A percentile compares a stretch with the other conserved stretches of the same genome.
Evolutionary conservation across 2,888 invertebrate genomes (phyloP).

Genomic region (Zele albiditarsus): DNA sequence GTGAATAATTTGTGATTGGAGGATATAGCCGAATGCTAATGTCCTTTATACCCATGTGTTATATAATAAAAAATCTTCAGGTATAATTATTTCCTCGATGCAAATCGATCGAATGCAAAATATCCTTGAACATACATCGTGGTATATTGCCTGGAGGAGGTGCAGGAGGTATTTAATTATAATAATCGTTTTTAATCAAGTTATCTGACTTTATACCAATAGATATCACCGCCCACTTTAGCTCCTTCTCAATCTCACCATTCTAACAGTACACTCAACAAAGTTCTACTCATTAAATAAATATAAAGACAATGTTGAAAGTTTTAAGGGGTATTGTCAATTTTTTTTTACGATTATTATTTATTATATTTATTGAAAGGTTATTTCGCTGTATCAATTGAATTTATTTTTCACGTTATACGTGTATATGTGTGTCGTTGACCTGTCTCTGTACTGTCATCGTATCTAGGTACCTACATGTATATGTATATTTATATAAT

Average conservation of each 20-base stretch:
- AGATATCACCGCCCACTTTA: no score
- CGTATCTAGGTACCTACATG: conserved; percentile 23
- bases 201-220: not conserved
- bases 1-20: not conserved
- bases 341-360: not conserved
- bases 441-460: conserved; percentile 42
- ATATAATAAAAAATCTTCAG: conserved; percentile 38
- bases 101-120: conserved; percentile 58
- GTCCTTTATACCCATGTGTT: conserved; percentile 42
- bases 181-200: conserved; percentile 49
- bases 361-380: not conserved
- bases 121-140: conserved; percentile 57
- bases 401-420: not conserved
- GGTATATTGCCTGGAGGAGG: conserved; percentile 37
- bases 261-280: not conserved
- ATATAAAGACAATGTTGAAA: not conserved
- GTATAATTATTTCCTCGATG: conserved; percentile 63
- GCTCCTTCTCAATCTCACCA: not conserved
- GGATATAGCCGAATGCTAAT: conserved; percentile 52
- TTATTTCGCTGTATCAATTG: not conserved
- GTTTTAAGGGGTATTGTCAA: not conserved
- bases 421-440: not conserved
- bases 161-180: conserved; percentile 58
- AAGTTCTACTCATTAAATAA: not conserved
- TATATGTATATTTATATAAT: conserved; percentile 29